Conservation (phyloP, 2,888 invertebrate genomes). For the Phytoseiulus persimilis region DNA sequence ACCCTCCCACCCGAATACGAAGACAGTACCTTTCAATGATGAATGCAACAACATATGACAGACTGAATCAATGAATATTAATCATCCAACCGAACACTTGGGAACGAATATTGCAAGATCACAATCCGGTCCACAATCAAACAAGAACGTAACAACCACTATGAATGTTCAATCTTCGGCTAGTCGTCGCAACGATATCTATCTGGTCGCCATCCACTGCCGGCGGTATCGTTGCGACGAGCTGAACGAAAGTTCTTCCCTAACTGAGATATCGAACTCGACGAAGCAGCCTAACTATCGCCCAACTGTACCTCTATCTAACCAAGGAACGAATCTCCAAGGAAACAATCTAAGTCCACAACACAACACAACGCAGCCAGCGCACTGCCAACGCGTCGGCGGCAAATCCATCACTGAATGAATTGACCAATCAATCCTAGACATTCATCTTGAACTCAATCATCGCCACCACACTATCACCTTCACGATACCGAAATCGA, state of each 20-base stretch:
- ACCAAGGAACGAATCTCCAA: not conserved
- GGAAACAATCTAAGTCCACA: not conserved
- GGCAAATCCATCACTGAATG: not conserved
- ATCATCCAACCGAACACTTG: not conserved
- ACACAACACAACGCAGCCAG: not conserved
- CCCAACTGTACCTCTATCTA: not conserved
- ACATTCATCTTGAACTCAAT: not conserved
- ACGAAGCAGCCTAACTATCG: not conserved
- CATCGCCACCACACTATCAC: conserved; percentile 7
- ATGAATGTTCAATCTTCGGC: not conserved
- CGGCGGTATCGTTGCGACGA: not conserved
- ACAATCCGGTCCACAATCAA: conserved; percentile 10
- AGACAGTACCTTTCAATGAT: conserved; percentile 23
- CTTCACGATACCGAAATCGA: not conserved
- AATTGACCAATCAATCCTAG: not conserved
- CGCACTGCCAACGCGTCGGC: not conserved
- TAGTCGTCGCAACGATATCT: not conserved
- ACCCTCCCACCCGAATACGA: not conserved
- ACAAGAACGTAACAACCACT: not conserved
- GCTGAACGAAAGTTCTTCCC: not conserved
- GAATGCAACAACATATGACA: conserved; percentile 39
- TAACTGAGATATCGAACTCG: not conserved
- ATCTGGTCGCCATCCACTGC: not conserved
- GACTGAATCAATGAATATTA: not conserved
- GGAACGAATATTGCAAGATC: conserved; percentile 24